These are phyloP conservation scores for Operophtera brumata DNA, from an alignment of 2,888 invertebrate genomes.

Conservation along the genomic window DNA sequence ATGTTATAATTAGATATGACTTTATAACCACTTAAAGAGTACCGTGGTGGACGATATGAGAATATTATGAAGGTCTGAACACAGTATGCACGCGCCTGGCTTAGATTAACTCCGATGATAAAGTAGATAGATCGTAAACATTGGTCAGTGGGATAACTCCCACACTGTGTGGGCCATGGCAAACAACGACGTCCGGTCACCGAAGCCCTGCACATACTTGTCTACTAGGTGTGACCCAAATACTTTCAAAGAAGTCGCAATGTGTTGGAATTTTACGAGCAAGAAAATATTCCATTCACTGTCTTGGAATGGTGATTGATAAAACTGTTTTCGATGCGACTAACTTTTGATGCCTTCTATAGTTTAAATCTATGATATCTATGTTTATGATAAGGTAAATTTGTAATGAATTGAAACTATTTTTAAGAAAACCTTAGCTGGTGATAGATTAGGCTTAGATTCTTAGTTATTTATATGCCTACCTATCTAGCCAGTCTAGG, in stretches of 20 bases:
- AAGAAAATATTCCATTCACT: slow-evolving; percentile 14
- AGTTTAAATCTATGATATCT: too few species aligned
- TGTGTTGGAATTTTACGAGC: slow-evolving; percentile 33
- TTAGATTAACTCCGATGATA: slow-evolving; percentile 19
- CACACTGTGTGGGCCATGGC: slow-evolving; percentile 59
- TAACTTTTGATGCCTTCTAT: too few species aligned
- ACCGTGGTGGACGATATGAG: slow-evolving; percentile 4
- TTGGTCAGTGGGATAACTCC: slow-evolving; percentile 31
- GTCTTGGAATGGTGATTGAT: slow-evolving; percentile 6
- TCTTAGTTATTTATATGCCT: not conserved
- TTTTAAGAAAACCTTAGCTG: not conserved
- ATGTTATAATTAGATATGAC: slow-evolving; percentile 52
- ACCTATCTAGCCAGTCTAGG: not conserved
- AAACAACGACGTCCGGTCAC: slow-evolving; percentile 74
- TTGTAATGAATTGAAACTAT: not conserved
- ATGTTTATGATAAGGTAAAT: too few species aligned
- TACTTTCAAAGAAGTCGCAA: slow-evolving; percentile 32
- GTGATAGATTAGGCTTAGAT: too few species aligned
- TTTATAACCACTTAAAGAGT: slow-evolving; percentile 43
- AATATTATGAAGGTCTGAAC: slow-evolving; percentile 18
- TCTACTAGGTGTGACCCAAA: slow-evolving; percentile 50
- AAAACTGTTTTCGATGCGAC: not conserved
- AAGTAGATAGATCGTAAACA: slow-evolving; percentile 26
- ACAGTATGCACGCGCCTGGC: slow-evolving; percentile 20
- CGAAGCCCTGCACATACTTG: slow-evolving; percentile 51